phyloP scores from a whole-genome alignment of 2,888 invertebrate species.

The Cephus sareptanus region DNA sequence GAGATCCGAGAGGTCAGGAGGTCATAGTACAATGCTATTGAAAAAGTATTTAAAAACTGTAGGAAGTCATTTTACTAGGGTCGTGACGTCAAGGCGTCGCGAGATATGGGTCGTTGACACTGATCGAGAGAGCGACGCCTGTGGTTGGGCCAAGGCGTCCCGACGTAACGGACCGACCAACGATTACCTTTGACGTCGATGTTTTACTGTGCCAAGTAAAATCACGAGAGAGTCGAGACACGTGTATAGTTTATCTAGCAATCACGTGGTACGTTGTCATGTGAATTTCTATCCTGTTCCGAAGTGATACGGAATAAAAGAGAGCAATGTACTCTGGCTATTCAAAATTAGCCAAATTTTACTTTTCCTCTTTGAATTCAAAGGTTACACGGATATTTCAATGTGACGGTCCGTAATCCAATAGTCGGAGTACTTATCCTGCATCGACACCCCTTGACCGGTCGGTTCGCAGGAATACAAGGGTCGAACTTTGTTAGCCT shows the following conservation, averaged over 20 bases:
- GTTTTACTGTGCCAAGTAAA: neutral
- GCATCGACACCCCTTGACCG: neutral
- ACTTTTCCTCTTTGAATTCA: neutral
- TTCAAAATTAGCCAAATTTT: neutral
- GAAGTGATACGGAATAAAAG: neutral
- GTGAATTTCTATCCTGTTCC: neutral
- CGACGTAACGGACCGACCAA: neutral
- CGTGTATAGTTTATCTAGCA: neutral
- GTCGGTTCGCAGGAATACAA: neutral
- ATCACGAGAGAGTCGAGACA: neutral
- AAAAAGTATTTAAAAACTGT: neutral
- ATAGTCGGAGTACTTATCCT: neutral
- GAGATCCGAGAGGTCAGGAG: neutral
- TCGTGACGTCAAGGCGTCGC: neutral
- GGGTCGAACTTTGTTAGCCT: neutral
- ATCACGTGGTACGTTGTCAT: neutral
- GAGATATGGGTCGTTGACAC: neutral
- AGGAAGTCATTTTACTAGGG: neutral
- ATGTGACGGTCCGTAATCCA: neutral
- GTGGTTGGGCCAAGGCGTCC: neutral
- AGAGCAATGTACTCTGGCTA: neutral
- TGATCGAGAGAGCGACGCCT: neutral
- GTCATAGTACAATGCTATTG: neutral
- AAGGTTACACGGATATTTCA: neutral
- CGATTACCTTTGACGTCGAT: neutral